Evolutionary conservation across 1,140 invertebrate genomes (phyloP).

Genomic region (Mycetomoellerius zeteki): DNA sequence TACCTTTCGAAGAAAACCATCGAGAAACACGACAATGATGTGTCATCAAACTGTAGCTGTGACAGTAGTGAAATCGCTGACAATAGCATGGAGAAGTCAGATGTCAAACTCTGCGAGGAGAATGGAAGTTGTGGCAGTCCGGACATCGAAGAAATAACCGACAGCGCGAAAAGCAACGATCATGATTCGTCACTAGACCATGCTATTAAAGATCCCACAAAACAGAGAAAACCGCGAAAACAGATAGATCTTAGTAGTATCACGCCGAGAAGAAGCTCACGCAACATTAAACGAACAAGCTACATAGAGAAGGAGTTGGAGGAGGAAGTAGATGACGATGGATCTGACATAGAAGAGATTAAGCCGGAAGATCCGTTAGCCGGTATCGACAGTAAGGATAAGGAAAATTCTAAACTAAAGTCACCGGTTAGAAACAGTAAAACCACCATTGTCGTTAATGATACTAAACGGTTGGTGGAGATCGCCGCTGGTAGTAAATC

Average conservation of each 20-base stretch:
- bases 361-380: constrained; percentile 90
- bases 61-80: constrained; percentile 74
- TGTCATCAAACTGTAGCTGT: constrained; percentile 65
- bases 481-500: constrained; percentile 89
- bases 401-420: constrained; percentile 84
- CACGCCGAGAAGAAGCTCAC: constrained; percentile 88
- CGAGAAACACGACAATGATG: constrained; percentile 64
- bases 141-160: constrained; percentile 85
- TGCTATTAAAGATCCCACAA: constrained; percentile 63
- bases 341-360: constrained; percentile 90
- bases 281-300: constrained; percentile 89
- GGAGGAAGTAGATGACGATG: constrained; percentile 89
- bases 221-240: constrained; percentile 85
- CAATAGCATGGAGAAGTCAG: constrained; percentile 78
- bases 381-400: constrained; percentile 85
- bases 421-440: constrained; percentile 85
- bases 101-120: constrained; percentile 84
- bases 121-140: constrained; percentile 84
- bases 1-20: constrained; percentile 77
- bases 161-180: constrained; percentile 80
- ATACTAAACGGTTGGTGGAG: constrained; percentile 91
- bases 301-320: constrained; percentile 89
- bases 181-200: constrained; percentile 73
- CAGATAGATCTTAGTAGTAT: constrained; percentile 84
- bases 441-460: constrained; percentile 91